Evolutionary conservation across 2,797 vertebrate genomes (phyloP), one percentile per base, ranked within the genome.

Genomic region (Mastacembelus armatus): DNA sequence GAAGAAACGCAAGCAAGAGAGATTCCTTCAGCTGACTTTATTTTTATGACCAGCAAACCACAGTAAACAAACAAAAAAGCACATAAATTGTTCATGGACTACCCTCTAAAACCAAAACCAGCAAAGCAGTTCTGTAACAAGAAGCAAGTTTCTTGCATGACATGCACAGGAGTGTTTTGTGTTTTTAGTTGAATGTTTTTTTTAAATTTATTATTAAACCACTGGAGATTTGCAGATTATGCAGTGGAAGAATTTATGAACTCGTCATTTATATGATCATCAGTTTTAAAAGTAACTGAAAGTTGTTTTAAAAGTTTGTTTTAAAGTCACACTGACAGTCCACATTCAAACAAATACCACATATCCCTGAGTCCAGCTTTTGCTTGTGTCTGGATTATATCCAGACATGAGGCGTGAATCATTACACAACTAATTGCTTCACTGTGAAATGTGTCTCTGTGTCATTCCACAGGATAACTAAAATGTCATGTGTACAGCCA

Each of bases 21-120:
- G 78, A 81, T 74, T 88, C 72, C 81, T 85, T 89, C 77, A 84
- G 84, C 87, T 88, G 82, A 85, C 88, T 87, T 93, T 89, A 91
- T 90, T 92, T 93, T 94, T 93, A 94, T 89, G 89, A 87, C 78
- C 75, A 56, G 85, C 81, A 92, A 92, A 94, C 92, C 92, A 79
- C 92, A 92, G 91, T 92, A 92, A 92, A 93, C 91, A 93, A 93
- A 94, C 90, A 93, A 79, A 91, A 84, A 89, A 84, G 78, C 86
- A 88, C 66, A 91, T 90, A 90, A 93, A 91, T 85, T 75, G 71
- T 91, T 92, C 79, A 81, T 80, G 76, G 80, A 85, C 81, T 73
- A 77, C 79, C 78, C 77, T 79, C 50, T 58, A 67, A 86, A 85
- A 81, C 57, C 74, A 27, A 78, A 85, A 88, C 63, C 81, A 77